Evolutionary conservation across 2,888 invertebrate genomes (phyloP).

Genomic region (Drosophila lutescens): DNA sequence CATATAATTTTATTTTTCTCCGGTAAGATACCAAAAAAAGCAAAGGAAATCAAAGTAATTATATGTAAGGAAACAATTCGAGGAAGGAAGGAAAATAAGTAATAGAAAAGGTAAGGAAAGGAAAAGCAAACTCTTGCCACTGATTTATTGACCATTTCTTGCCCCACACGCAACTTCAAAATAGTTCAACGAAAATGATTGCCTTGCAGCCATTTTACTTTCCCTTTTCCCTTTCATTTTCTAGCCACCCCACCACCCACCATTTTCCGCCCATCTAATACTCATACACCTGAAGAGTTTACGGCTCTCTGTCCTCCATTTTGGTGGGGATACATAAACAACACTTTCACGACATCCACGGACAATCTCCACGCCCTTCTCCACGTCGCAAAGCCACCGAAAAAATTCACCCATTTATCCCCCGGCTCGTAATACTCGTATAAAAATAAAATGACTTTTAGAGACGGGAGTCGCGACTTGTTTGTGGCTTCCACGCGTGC

Average conservation of each 20-base stretch:
- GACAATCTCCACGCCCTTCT: constrained; percentile 24
- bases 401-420: constrained; percentile 11
- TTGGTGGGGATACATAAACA: constrained; percentile 52
- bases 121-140: constrained; percentile 1
- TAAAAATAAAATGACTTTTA: constrained; percentile 42
- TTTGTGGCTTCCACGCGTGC: constrained; percentile 67
- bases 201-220: constrained; percentile 3
- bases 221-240: constrained; percentile 1
- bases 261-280: neutral
- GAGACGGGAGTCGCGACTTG: constrained; percentile 54
- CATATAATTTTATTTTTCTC: neutral
- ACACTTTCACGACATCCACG: constrained; percentile 55
- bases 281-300: constrained; percentile 53
- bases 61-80: neutral
- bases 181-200: constrained; percentile 30
- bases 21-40: neutral
- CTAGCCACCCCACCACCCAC: neutral
- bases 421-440: constrained; percentile 17
- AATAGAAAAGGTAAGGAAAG: too few relatives aligned
- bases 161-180: constrained; percentile 18
- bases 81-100: too few relatives aligned
- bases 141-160: constrained; percentile 32
- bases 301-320: constrained; percentile 38
- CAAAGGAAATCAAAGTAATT: neutral
- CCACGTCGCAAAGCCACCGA: constrained; percentile 1